Evolutionary conservation across 2,888 invertebrate species (phyloP).

Genomic region (Dryobota labecula): DNA sequence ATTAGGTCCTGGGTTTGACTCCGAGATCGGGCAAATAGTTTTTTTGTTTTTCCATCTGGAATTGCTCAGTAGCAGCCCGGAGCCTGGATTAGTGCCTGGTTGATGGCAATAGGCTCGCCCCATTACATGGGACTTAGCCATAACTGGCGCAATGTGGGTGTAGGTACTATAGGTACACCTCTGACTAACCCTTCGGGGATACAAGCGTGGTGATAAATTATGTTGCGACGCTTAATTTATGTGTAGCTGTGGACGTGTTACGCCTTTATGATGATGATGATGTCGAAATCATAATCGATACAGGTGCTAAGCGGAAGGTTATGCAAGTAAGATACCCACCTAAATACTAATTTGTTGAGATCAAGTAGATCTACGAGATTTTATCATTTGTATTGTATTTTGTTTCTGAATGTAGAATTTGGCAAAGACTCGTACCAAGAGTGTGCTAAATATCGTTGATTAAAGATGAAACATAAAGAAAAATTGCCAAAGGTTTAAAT

Average conservation of each 20-base stretch:
- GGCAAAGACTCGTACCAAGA: neutral
- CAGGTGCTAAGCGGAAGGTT: neutral
- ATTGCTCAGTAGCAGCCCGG: too few species aligned
- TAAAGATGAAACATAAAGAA: neutral
- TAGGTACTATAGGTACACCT: too few species aligned
- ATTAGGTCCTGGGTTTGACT: too few species aligned
- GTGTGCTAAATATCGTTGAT: neutral
- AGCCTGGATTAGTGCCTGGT: too few species aligned
- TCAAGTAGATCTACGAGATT: neutral
- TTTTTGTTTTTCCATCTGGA: too few species aligned
- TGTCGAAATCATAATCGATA: neutral
- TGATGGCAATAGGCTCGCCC: too few species aligned
- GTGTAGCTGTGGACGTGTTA: neutral
- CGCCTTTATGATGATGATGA: neutral
- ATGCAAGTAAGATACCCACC: too few species aligned
- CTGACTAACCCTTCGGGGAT: too few species aligned
- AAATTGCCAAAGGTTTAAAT: neutral
- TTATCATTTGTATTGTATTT: neutral
- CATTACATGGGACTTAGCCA: too few species aligned
- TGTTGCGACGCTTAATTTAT: neutral
- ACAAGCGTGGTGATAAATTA: too few species aligned
- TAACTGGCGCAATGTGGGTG: too few species aligned
- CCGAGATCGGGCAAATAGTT: too few species aligned
- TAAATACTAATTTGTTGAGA: neutral
- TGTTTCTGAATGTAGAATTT: neutral